Evolutionary conservation across 2,113 vertebrate genomes (phyloP).

Genomic region (Microcebus ravelobensis): DNA sequence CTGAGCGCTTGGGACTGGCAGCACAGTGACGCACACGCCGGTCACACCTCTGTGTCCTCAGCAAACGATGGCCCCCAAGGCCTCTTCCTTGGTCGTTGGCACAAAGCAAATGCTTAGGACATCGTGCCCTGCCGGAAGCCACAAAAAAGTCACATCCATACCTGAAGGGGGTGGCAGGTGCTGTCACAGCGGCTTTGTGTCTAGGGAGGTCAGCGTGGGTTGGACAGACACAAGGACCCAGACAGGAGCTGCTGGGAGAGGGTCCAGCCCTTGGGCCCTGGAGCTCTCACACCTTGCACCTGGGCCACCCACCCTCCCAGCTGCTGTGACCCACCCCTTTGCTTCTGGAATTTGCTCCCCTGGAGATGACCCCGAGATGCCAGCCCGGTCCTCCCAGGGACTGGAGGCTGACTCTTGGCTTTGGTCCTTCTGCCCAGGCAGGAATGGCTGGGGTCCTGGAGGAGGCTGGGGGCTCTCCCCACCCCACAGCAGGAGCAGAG

Average conservation of each 20-base stretch:
- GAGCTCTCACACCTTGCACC: not conserved
- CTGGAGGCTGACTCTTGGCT: not conserved
- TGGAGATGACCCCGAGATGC: not conserved
- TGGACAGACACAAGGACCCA: not conserved
- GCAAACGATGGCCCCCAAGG: not conserved
- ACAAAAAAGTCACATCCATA: not conserved
- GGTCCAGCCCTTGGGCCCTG: too few relatives aligned
- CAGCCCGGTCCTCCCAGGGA: too few relatives aligned
- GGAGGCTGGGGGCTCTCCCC: too few relatives aligned
- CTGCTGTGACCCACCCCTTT: too few relatives aligned
- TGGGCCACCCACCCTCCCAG: not conserved
- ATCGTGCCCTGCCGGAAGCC: not conserved
- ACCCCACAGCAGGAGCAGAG: not conserved
- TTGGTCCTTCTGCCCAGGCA: not conserved
- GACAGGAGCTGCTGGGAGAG: accelerated
- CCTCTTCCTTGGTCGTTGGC: not conserved
- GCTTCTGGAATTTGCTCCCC: not conserved
- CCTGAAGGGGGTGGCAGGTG: too few relatives aligned
- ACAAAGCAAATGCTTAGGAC: not conserved
- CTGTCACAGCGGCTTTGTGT: not conserved
- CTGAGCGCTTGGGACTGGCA: not conserved
- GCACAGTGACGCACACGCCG: not conserved
- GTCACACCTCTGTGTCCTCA: not conserved
- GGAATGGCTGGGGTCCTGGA: not conserved
- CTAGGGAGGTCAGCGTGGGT: not conserved